phyloP scores from a whole-genome alignment of 2,797 vertebrate species.

The Lagodon rhomboides region DNA sequence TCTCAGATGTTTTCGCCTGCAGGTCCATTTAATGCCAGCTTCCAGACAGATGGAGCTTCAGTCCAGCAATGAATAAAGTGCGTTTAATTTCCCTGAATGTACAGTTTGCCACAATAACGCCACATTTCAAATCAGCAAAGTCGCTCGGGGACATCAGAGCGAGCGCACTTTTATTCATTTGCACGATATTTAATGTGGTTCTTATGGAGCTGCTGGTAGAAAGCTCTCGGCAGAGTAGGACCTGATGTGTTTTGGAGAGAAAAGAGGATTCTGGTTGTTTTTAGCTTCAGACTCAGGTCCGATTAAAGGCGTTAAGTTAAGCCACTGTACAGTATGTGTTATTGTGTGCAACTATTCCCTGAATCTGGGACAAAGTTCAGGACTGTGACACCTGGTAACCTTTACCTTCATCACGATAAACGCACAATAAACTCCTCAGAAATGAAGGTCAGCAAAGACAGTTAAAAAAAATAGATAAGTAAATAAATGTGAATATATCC shows the following conservation, averaged over 20 bases:
- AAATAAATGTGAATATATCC: not conserved
- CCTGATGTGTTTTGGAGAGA: slow-evolving; percentile 1
- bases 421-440: not conserved
- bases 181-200: not conserved
- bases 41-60: slow-evolving; percentile 56
- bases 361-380: not conserved
- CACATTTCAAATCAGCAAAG: not conserved
- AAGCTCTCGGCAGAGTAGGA: not conserved
- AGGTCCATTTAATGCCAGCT: slow-evolving; percentile 44
- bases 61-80: slow-evolving; percentile 23
- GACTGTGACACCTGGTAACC: not conserved
- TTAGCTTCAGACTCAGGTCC: not conserved
- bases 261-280: slow-evolving; percentile 25
- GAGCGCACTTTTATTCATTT: not conserved
- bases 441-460: too few species aligned
- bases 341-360: not conserved
- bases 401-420: not conserved
- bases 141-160: not conserved
- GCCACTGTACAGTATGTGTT: not conserved
- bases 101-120: not conserved
- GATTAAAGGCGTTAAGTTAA: slow-evolving; percentile 16
- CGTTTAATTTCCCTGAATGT: slow-evolving; percentile 2
- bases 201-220: not conserved
- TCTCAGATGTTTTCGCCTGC: slow-evolving; percentile 50
- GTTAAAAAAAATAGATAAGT: not conserved